Evolutionary conservation across 1,140 invertebrate species (phyloP).

Genomic region (Brachionus plicatilis): DNA sequence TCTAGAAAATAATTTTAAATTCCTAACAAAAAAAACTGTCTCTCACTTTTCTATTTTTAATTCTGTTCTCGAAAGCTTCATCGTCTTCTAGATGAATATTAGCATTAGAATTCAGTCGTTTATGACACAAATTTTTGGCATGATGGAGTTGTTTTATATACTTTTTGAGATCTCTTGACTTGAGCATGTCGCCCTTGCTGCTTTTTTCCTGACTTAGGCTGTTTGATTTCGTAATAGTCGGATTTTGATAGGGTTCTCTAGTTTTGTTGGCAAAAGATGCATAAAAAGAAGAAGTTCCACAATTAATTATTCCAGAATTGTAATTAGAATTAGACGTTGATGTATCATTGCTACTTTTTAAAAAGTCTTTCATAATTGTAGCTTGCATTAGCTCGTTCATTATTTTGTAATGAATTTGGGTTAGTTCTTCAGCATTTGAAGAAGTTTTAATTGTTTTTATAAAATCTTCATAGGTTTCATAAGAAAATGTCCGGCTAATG

Average conservation of each 20-base stretch:
- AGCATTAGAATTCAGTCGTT: slow-evolving; percentile 68
- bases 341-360: slow-evolving; percentile 66
- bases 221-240: slow-evolving; percentile 57
- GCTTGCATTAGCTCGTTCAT: slow-evolving; percentile 87
- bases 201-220: slow-evolving; percentile 56
- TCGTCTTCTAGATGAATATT: slow-evolving; percentile 66
- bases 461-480: slow-evolving; percentile 82
- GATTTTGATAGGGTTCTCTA: background rate
- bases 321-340: background rate
- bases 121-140: slow-evolving; percentile 74
- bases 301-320: slow-evolving; percentile 36
- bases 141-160: slow-evolving; percentile 62
- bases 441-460: slow-evolving; percentile 74
- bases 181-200: slow-evolving; percentile 58
- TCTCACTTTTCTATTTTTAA: slow-evolving; percentile 45
- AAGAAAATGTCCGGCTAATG: slow-evolving; percentile 71
- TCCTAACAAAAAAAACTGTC: slow-evolving; percentile 32
- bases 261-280: slow-evolving; percentile 46
- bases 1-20: slow-evolving; percentile 31
- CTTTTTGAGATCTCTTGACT: slow-evolving; percentile 58
- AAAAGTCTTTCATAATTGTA: slow-evolving; percentile 76
- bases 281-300: slow-evolving; percentile 13
- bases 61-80: slow-evolving; percentile 42
- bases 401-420: slow-evolving; percentile 77
- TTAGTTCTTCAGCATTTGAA: slow-evolving; percentile 72